phyloP scores from a whole-genome alignment of 1,140 invertebrate genomes.

The Drosophila kohkoa region DNA sequence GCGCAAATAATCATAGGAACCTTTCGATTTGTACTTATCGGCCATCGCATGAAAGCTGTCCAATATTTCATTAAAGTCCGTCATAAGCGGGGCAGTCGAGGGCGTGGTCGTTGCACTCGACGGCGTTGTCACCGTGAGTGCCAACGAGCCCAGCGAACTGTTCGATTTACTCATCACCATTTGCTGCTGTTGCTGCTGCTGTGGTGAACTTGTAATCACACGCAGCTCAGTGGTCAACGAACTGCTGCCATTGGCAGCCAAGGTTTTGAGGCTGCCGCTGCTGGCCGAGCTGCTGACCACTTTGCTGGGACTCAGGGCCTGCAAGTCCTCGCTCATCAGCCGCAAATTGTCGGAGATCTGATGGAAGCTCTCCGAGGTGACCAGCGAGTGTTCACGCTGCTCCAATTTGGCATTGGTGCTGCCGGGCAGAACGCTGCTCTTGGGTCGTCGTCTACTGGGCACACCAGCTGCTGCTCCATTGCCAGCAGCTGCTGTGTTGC shows the following conservation, averaged over 20 bases:
- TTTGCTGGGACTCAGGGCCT: conserved; percentile 81
- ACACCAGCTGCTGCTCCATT: conserved; percentile 31
- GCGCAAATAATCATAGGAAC: conserved; percentile 84
- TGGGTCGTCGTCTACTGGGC: conserved; percentile 70
- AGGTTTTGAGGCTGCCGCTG: conserved; percentile 65
- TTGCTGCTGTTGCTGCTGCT: conserved; percentile 59
- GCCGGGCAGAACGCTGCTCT: conserved; percentile 63
- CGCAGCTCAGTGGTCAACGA: conserved; percentile 64
- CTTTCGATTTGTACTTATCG: conserved; percentile 84
- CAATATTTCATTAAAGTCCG: conserved; percentile 83
- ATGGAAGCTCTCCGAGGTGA: conserved; percentile 82
- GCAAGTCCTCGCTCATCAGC: conserved; percentile 83
- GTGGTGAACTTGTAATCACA: conserved; percentile 72
- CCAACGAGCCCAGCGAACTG: conserved; percentile 62
- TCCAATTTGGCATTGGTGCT: conserved; percentile 50
- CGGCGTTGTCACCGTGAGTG: conserved; percentile 53
- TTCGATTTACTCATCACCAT: conserved; percentile 74
- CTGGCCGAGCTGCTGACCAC: conserved; percentile 63
- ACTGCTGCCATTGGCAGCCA: conserved; percentile 52
- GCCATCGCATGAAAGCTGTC: conserved; percentile 84
- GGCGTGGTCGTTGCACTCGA: conserved; percentile 75
- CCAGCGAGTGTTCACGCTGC: conserved; percentile 74
- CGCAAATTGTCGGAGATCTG: conserved; percentile 84
- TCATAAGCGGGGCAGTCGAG: conserved; percentile 75
- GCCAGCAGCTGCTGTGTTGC: neutral